Percentiles rank a stretch among this genome's conserved stretches.
Conservation (phyloP, 2,888 invertebrate genomes). For the Lycocerus yunnanus region DNA sequence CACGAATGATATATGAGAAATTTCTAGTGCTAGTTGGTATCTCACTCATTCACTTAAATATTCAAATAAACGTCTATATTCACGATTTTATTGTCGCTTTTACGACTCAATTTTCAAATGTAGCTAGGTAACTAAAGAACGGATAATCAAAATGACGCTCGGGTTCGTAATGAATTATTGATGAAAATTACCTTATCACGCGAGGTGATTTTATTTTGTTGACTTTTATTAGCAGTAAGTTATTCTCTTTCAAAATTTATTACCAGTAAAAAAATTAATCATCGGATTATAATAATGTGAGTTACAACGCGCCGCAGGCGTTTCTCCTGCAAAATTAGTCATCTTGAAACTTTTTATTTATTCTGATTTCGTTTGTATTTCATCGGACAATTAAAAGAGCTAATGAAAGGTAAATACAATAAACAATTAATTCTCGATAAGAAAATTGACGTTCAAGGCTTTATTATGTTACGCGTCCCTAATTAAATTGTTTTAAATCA, state of each 20-base stretch:
- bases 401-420: background rate
- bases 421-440: background rate
- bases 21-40: background rate
- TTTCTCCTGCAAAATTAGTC: too few relatives aligned
- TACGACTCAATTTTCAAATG: background rate
- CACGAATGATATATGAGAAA: constrained; percentile 2
- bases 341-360: too few relatives aligned
- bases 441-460: background rate
- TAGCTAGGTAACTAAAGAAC: background rate
- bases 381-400: background rate
- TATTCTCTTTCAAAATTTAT: too few relatives aligned
- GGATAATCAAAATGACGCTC: background rate
- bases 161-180: background rate
- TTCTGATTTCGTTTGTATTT: too few relatives aligned
- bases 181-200: background rate
- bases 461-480: background rate
- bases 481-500: background rate
- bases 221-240: background rate
- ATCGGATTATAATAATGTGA: background rate
- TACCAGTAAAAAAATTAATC: background rate
- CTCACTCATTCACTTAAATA: background rate
- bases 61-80: background rate
- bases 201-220: background rate
- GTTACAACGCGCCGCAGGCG: too few relatives aligned
- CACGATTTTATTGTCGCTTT: constrained; percentile 1